These are phyloP conservation scores for Mesochorus sp. DNA, from an alignment of 2,888 invertebrate genomes.

Conservation along the genomic window DNA sequence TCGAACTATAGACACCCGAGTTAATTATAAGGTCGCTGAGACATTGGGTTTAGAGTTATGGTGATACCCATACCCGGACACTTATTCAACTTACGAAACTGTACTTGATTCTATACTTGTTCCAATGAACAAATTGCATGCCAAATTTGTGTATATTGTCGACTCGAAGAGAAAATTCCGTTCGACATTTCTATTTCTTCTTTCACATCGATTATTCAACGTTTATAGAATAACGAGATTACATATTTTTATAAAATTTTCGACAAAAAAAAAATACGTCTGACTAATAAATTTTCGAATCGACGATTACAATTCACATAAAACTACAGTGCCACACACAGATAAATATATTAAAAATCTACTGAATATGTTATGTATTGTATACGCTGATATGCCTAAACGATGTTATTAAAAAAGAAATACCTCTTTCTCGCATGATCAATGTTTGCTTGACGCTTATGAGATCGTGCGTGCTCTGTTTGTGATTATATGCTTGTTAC, in stretches of 20 bases:
- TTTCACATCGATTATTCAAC: too few relatives aligned
- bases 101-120: slow-evolving; percentile 50
- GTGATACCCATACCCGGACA: slow-evolving; percentile 81
- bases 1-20: slow-evolving; percentile 46
- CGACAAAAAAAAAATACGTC: not conserved
- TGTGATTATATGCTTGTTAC: slow-evolving; percentile 14
- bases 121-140: slow-evolving; percentile 62
- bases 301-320: slow-evolving; percentile 13
- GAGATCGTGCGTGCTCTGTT: not conserved
- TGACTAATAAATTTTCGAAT: not conserved
- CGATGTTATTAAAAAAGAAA: not conserved
- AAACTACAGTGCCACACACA: slow-evolving; percentile 32
- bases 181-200: not conserved
- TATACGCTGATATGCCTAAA: not conserved
- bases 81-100: slow-evolving; percentile 59
- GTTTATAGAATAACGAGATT: not conserved
- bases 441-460: slow-evolving; percentile 25
- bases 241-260: not conserved
- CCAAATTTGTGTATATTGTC: slow-evolving; percentile 46
- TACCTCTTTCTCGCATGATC: slow-evolving; percentile 29
- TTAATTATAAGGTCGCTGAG: slow-evolving; percentile 79
- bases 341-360: slow-evolving; percentile 36
- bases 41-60: slow-evolving; percentile 80
- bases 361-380: slow-evolving; percentile 42
- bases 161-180: slow-evolving; percentile 21